Evolutionary conservation across 2,797 vertebrate species (phyloP).

Genomic region (Cynopterus sphinx): DNA sequence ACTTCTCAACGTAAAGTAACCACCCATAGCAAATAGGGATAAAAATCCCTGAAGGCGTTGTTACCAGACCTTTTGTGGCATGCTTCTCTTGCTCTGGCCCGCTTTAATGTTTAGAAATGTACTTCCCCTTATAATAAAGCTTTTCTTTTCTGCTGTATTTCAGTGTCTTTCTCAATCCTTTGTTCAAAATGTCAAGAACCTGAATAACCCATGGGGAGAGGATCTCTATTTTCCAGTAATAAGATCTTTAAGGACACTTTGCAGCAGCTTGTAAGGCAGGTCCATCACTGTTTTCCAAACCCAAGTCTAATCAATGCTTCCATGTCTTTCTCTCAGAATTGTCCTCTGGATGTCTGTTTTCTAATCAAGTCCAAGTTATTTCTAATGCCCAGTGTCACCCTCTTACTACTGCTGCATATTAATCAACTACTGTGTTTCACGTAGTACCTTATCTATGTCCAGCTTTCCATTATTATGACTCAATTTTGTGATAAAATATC

Average conservation of each 20-base stretch:
- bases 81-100: no score
- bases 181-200: no score
- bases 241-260: background rate
- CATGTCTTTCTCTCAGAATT: background rate
- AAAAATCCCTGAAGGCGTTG: no score
- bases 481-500: background rate
- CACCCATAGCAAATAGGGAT: no score
- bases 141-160: no score
- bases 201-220: no score
- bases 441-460: background rate
- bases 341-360: rapidly evolving
- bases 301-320: background rate
- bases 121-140: no score
- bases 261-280: background rate
- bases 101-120: no score
- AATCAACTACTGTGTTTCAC: background rate
- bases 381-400: background rate
- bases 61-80: no score
- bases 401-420: background rate
- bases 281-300: background rate
- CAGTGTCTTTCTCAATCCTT: no score
- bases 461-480: background rate
- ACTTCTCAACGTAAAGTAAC: no score
- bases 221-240: no score
- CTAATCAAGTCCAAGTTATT: background rate